Evolutionary conservation across 2,888 invertebrate species (phyloP).

Genomic region (Strigamia maritima): DNA sequence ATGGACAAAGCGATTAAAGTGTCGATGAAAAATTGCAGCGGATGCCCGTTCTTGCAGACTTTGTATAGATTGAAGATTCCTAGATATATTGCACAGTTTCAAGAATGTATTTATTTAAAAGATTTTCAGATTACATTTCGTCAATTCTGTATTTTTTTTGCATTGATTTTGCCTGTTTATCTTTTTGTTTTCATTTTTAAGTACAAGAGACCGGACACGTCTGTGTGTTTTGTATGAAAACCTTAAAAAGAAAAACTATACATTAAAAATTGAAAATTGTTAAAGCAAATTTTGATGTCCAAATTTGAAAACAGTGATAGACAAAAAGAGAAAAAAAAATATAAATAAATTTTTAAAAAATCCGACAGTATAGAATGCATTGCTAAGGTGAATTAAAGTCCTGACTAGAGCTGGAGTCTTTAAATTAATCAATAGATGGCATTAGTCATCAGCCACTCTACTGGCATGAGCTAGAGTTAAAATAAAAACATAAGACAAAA

Average conservation of each 20-base stretch:
- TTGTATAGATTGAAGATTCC: not conserved
- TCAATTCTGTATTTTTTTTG: not conserved
- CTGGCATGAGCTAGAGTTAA: too few relatives aligned
- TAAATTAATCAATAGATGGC: too few relatives aligned
- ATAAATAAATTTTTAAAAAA: too few relatives aligned
- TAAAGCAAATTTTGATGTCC: not conserved
- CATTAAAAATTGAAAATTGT: not conserved
- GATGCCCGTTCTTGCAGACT: not conserved
- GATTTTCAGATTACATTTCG: not conserved
- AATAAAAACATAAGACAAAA: too few relatives aligned
- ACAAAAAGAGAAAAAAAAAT: too few relatives aligned
- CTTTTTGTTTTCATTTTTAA: not conserved
- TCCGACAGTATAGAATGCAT: too few relatives aligned
- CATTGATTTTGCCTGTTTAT: not conserved
- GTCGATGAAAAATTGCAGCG: not conserved
- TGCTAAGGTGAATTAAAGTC: too few relatives aligned
- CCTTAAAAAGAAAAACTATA: not conserved
- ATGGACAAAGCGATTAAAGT: not conserved
- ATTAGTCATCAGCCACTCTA: too few relatives aligned
- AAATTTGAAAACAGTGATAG: too few relatives aligned
- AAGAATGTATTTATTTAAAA: not conserved
- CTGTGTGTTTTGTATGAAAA: not conserved
- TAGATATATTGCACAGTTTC: not conserved
- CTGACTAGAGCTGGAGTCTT: too few relatives aligned
- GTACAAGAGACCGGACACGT: not conserved